Percentiles rank a stretch among this genome's conserved stretches.
Evolutionary conservation across 2,797 vertebrate species (phyloP).

Genomic region (Agapornis canus): DNA sequence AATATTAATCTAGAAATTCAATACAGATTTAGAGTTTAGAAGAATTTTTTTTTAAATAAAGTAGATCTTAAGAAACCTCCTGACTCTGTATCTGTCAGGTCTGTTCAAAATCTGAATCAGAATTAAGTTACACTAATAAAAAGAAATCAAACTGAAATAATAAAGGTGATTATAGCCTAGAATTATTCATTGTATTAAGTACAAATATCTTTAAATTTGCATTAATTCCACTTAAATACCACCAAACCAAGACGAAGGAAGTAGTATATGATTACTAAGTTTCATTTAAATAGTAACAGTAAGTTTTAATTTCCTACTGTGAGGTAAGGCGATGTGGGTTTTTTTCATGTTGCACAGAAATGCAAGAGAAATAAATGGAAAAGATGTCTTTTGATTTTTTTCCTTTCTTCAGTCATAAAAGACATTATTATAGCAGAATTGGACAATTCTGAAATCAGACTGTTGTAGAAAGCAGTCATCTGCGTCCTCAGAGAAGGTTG

Average conservation of each 20-base stretch:
- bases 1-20: neutral
- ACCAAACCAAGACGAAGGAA: slow-evolving; percentile 55
- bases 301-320: slow-evolving; percentile 36
- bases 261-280: slow-evolving; percentile 27
- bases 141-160: neutral
- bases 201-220: slow-evolving; percentile 19
- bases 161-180: neutral
- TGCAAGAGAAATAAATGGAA: slow-evolving; percentile 13
- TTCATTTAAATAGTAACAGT: neutral
- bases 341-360: neutral
- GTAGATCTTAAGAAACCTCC: neutral
- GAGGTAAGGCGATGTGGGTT: neutral
- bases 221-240: slow-evolving; percentile 65
- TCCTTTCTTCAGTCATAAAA: neutral
- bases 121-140: neutral
- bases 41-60: neutral
- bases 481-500: neutral
- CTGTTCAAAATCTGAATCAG: neutral
- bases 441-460: neutral
- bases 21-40: neutral
- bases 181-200: slow-evolving; percentile 32
- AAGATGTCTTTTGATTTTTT: neutral
- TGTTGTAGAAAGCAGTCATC: neutral
- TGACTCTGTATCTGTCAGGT: neutral
- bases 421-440: neutral